Percentiles rank a stretch among this genome's conserved stretches.
phyloP scores from a whole-genome alignment of 37 sponge, comb jelly and placozoan species.

The Corticium candelabrum region DNA sequence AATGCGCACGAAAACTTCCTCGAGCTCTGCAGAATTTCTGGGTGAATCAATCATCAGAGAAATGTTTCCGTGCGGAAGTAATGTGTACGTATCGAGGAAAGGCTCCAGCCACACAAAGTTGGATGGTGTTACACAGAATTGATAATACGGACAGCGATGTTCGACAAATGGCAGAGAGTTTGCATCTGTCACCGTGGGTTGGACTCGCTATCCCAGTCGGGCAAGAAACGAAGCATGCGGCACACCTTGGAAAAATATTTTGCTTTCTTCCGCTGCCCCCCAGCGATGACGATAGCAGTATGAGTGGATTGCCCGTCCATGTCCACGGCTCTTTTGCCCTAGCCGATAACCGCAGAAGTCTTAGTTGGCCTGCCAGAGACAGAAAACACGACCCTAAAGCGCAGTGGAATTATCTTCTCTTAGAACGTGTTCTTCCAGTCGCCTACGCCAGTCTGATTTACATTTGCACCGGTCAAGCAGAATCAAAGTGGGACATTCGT shows the following conservation, averaged over 20 bases:
- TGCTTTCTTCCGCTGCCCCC: slow-evolving; percentile 66
- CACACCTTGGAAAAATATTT: slow-evolving; percentile 31
- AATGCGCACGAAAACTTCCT: not conserved
- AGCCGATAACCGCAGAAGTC: not conserved
- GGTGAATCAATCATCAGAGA: not conserved
- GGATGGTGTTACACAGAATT: not conserved
- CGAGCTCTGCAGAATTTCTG: not conserved
- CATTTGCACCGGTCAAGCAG: not conserved
- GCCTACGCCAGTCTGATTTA: not conserved
- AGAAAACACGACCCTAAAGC: not conserved
- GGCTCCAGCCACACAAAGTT: not conserved
- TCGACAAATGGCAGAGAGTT: not conserved
- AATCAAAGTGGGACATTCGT: too few species aligned
- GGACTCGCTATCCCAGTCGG: slow-evolving; percentile 13
- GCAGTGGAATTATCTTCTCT: not conserved
- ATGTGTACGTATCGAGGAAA: not conserved
- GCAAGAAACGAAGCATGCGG: not conserved
- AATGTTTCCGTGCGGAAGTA: too few species aligned
- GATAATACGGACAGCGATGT: not conserved
- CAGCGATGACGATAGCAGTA: not conserved
- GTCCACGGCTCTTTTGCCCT: slow-evolving; percentile 65
- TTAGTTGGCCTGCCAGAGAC: not conserved
- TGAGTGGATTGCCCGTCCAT: slow-evolving; percentile 44
- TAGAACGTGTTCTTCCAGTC: not conserved
- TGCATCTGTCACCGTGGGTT: slow-evolving; percentile 7